Evolutionary conservation across 2,888 invertebrate genomes (phyloP).

Genomic region (Protophormia terraenovae): DNA sequence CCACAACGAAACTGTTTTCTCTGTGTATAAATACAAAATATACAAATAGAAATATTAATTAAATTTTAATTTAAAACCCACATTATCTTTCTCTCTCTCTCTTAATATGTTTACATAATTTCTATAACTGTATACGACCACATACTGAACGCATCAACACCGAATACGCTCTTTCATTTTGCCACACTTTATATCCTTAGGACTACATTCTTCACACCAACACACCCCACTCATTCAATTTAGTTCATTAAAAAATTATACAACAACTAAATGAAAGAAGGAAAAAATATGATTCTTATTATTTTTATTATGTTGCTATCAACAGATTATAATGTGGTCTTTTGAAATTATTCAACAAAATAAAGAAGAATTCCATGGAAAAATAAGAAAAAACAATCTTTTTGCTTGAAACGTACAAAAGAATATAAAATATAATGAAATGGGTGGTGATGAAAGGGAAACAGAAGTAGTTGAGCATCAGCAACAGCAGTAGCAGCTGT

Average conservation of each 20-base stretch:
- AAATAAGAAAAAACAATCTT: background rate
- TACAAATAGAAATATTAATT: too few species aligned
- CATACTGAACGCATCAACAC: constrained; percentile 9
- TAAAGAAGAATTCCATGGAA: constrained; percentile 19
- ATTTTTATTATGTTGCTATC: constrained; percentile 51
- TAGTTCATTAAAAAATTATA: constrained; percentile 48
- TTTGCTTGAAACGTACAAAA: constrained; percentile 8
- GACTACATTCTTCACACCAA: background rate
- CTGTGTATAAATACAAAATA: too few species aligned
- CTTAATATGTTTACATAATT: constrained; percentile 43
- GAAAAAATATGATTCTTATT: constrained; percentile 29
- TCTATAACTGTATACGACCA: constrained; percentile 11
- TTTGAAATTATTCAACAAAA: constrained; percentile 45
- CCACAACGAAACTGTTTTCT: too few species aligned
- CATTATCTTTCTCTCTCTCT: constrained; percentile 50
- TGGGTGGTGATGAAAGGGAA: background rate
- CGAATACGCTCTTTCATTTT: background rate
- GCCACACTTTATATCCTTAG: background rate
- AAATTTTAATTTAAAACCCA: constrained; percentile 49
- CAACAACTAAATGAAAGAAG: background rate
- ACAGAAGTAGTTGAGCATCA: background rate
- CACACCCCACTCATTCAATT: constrained; percentile 11
- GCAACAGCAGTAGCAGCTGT: constrained; percentile 39
- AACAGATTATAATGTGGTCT: constrained; percentile 54
- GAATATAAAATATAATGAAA: constrained; percentile 22